These are phyloP conservation scores for Tachysurus fulvidraco DNA, from an alignment of 2,113 vertebrate genomes.

Conservation along the genomic window DNA sequence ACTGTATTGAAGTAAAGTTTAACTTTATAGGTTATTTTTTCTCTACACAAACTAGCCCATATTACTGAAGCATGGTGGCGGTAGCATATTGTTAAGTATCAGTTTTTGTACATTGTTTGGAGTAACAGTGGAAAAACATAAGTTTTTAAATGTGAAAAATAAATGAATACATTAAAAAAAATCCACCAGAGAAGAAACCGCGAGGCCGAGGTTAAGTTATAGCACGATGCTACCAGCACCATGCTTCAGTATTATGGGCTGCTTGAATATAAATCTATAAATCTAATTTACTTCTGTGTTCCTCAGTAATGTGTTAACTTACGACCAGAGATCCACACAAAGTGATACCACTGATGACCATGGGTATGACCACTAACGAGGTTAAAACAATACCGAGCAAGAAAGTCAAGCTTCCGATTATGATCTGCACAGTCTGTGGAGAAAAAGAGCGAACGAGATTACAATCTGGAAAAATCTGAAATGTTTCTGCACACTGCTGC, in stretches of 20 bases:
- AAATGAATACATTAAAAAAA: not conserved
- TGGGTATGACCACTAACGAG: rapidly evolving
- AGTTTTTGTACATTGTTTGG: not conserved
- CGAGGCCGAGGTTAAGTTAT: rapidly evolving
- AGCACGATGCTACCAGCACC: not conserved
- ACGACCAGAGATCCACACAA: not conserved
- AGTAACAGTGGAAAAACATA: not conserved
- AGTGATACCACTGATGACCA: not conserved
- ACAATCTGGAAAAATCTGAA: not conserved
- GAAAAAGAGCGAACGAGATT: not conserved
- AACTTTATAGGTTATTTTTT: not conserved
- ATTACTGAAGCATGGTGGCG: not conserved
- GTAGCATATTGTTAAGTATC: not conserved
- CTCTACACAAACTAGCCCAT: not conserved
- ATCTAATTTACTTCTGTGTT: not conserved
- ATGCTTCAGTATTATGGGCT: not conserved
- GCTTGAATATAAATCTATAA: not conserved
- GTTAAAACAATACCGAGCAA: not conserved
- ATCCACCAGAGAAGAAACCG: not conserved
- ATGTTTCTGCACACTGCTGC: too few relatives aligned
- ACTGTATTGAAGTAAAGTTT: not conserved
- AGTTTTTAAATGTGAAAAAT: not conserved
- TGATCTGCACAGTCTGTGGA: not conserved
- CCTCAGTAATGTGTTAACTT: not conserved
- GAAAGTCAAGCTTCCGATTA: not conserved